Evolutionary conservation across 2,113 vertebrate genomes (phyloP), one percentile per base, ranked within the genome.

Genomic region (Bubalus kerabau): DNA sequence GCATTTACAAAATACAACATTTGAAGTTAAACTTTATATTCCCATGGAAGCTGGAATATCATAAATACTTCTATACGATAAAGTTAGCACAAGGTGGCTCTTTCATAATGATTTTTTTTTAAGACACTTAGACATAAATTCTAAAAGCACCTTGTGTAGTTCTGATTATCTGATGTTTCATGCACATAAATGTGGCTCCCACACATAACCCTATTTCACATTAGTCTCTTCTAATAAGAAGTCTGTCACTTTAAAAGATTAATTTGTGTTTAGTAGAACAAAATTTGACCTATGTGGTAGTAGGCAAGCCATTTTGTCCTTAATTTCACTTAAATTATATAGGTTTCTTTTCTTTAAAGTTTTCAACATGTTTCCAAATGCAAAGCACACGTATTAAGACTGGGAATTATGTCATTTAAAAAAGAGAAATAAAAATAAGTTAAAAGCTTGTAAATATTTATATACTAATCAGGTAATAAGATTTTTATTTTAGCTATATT

Each of bases 1-100:
- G 28, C 52, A 94, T 59, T 94, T 90, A 94, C 11, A n/a, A 95
- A 97, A 94, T 78, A 87, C 84, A 96, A 78, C 56, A 95, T 57
- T 91, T 85, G 5, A 95, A 96, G 67, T 85, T 46, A 54, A 62
- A 95, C 71, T 89, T 94, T 89, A 16, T 96, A 48, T 81, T 96
- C 23, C 40, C 13, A 48, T n/a, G 52, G 71, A 67, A 78, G 59
- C 16, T 87, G 43, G 30, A 64, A 71, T 89, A 4, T 90, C 48
- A 93, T 88, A 60, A 64, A 56, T 94, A 92, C 23, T 93, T 94
- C 23, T 62, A 93, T 2, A 89, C 2, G 56, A 92, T 93, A 64
- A 95, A 97, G 40, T 89, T 32, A 92, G 60, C 12, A 92, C 43
- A 94, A 92, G 85, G 92, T 97, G 82, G 86, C 82, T 86, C 71